Percentiles rank a stretch among this genome's conserved stretches.
These are phyloP conservation scores for Tenthredo livida DNA, from an alignment of 2,888 invertebrate genomes.

Conservation along the genomic window DNA sequence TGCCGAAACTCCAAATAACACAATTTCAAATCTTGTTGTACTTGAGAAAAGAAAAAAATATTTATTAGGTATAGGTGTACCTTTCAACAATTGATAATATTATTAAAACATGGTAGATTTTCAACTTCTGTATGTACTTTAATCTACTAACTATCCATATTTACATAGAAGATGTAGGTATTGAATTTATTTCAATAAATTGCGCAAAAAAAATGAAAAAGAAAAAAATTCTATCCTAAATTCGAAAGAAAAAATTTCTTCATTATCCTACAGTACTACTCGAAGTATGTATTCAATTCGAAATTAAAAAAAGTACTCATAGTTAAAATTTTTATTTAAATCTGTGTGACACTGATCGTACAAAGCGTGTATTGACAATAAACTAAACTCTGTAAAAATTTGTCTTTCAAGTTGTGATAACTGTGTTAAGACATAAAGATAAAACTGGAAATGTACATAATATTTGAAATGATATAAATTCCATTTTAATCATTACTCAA, in stretches of 20 bases:
- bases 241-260: neutral
- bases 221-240: neutral
- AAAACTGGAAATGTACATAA: neutral
- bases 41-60: neutral
- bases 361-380: conserved; percentile 2
- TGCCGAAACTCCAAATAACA: neutral
- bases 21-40: neutral
- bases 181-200: neutral
- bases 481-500: neutral
- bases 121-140: neutral
- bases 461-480: neutral
- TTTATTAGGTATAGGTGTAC: neutral
- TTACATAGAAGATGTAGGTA: neutral
- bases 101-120: conserved; percentile 7
- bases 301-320: neutral
- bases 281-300: neutral
- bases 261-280: neutral
- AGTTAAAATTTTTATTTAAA: conserved; percentile 30
- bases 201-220: neutral
- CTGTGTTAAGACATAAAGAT: neutral
- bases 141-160: conserved; percentile 4
- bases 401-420: neutral
- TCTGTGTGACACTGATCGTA: conserved; percentile 21
- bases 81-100: neutral
- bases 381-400: neutral